Base-by-base conservation (phyloP, 2,888 invertebrate genomes). In the Ariolimax columbianus region DNA sequence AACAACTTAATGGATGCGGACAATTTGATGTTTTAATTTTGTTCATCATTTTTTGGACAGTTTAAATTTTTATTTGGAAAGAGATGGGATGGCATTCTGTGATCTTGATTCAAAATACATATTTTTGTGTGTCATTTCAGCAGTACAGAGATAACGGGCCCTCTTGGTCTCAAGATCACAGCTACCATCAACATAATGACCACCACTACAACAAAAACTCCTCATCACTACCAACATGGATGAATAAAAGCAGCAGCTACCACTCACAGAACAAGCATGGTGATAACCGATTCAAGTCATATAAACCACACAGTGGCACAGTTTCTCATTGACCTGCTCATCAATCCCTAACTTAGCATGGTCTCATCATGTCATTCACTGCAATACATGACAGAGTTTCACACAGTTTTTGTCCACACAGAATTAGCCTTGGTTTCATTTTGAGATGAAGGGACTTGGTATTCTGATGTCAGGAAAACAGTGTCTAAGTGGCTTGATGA, bases 141-240 rank as follows among this genome's bases (percentile, higher is more conserved):
- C 83, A 83, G 83, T 63, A 59, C 40, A 63, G 75, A 75, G 75
- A 77, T 40, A 51, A 19, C 55, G 68, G 51, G 2, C 51, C 47
- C 19, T 79, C 79, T 19, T 84, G 84, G 84, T 79, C 78, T 33
- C 84, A 79, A 43, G 84, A 84, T 55, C 85, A 85, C 51, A 85
- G 81, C 70, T 85, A 85, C 73, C 75, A 80, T 55, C 85, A 81
- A 33, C 75, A 66, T 47, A 47, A 81, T 68, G 77, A 85, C 68
- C 33, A 81, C 47, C 40, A 79, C 78, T 63, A 84, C 63, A 43
- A 80, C 63, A 73, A 84, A 26, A 79, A 55, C 9, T 47, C 43
- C 2, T 73, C 75, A 26, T 47, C 70, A 38, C 55, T n/a, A 33
- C 33, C 7, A n/a, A 36, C 14, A 4, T 68, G 77, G 77, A 30